These are phyloP conservation scores for Mimumesa dahlbomi DNA, from an alignment of 2,888 invertebrate species.

Conservation along the genomic window DNA sequence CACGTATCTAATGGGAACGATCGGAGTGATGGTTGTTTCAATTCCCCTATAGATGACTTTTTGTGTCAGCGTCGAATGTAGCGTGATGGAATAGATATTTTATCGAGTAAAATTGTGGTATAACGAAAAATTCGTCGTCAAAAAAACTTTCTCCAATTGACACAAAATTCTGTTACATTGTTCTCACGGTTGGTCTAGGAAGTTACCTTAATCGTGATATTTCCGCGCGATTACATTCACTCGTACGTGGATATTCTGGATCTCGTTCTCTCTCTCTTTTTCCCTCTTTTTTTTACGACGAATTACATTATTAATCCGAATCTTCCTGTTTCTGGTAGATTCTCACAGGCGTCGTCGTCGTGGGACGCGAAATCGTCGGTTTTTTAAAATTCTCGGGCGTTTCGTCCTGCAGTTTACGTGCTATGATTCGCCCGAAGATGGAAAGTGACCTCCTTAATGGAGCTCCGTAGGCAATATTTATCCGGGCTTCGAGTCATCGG, in stretches of 20 bases:
- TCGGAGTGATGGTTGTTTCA: no score
- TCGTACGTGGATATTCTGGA: background rate
- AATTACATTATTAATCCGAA: background rate
- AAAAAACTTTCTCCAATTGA: no score
- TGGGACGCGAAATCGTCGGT: background rate
- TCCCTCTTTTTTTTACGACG: background rate
- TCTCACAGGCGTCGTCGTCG: background rate
- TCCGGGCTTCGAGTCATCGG: conserved; percentile 64
- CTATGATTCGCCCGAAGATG: conserved; percentile 57
- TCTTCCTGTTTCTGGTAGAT: conserved; percentile 1
- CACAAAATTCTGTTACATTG: no score
- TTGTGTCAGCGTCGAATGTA: no score
- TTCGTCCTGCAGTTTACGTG: conserved; percentile 23
- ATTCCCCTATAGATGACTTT: no score
- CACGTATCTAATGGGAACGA: no score
- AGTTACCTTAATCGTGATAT: no score
- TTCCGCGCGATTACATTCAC: background rate
- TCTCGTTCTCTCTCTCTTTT: no score
- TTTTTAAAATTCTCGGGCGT: conserved; percentile 27
- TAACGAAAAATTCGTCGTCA: no score
- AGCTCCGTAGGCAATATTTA: conserved; percentile 63
- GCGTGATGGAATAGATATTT: no score
- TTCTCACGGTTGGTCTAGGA: no score
- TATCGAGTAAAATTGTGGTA: no score
- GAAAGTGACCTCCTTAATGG: conserved; percentile 73